These are phyloP conservation scores for Syngnathus rostellatus DNA, from an alignment of 2,797 vertebrate species.

Conservation along the genomic window DNA sequence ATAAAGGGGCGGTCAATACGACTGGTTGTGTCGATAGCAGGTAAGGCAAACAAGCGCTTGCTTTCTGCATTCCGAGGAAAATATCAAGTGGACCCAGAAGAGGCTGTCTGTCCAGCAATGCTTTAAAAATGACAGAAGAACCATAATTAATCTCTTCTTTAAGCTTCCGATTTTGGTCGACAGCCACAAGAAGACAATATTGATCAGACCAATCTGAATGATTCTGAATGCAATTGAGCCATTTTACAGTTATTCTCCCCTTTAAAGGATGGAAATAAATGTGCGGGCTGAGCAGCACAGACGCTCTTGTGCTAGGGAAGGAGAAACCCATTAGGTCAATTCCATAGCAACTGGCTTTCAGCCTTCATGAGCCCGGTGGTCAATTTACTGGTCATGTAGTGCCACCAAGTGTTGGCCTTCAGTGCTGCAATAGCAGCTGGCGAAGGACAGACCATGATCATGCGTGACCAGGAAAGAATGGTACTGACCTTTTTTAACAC, in stretches of 20 bases:
- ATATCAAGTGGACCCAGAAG: conserved; percentile 1
- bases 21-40: conserved; percentile 30
- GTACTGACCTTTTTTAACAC: not conserved
- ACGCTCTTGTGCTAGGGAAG: conserved; percentile 37
- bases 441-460: conserved; percentile 23
- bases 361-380: conserved; percentile 17
- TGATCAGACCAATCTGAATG: conserved; percentile 34
- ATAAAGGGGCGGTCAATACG: conserved; percentile 42
- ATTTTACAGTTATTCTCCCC: conserved; percentile 47
- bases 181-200: conserved; percentile 30
- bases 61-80: conserved; percentile 13
- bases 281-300: conserved; percentile 48
- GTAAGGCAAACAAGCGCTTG: conserved; percentile 18
- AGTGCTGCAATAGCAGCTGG: conserved; percentile 39
- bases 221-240: conserved; percentile 46
- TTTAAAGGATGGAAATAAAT: conserved; percentile 62
- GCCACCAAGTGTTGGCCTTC: conserved; percentile 65
- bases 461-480: conserved; percentile 16
- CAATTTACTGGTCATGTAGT: conserved; percentile 55
- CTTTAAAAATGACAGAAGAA: not conserved
- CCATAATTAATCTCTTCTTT: conserved; percentile 28
- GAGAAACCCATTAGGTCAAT: conserved; percentile 65
- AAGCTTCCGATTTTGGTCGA: conserved; percentile 9
- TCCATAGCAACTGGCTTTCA: conserved; percentile 56
- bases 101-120: conserved; percentile 6